Evolutionary conservation across 2,797 vertebrate species (phyloP).

Genomic region (Acipenser ruthenus): DNA sequence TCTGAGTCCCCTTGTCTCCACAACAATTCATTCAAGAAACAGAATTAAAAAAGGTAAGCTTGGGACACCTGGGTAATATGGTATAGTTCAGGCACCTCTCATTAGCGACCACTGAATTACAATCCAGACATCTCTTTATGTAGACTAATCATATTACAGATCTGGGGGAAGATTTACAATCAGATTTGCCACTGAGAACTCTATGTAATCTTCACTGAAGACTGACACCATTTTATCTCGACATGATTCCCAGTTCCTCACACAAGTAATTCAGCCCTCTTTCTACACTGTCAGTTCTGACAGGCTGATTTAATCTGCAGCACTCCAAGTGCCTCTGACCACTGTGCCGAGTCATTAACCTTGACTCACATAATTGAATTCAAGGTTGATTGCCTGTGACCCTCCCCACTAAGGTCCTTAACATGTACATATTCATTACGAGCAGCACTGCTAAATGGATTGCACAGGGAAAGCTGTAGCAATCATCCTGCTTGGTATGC

Average conservation of each 20-base stretch:
- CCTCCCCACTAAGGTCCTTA: conserved; percentile 79
- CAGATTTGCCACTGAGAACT: conserved; percentile 73
- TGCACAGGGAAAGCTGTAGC: conserved; percentile 92
- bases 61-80: conserved; percentile 48
- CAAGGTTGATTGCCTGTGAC: conserved; percentile 99
- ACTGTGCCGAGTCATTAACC: conserved; percentile 98
- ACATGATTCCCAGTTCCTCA: conserved; percentile 47
- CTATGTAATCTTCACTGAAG: conserved; percentile 68
- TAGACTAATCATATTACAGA: conserved; percentile 77
- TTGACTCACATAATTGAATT: conserved; percentile 99
- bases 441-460: conserved; percentile 82
- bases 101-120: conserved; percentile 81
- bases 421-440: conserved; percentile 99
- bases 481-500: conserved; percentile 77
- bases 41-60: conserved; percentile 37
- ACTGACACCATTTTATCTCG: conserved; percentile 75
- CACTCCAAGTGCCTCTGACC: conserved; percentile 87
- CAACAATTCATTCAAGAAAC: conserved; percentile 8
- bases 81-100: conserved; percentile 65
- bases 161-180: conserved; percentile 66
- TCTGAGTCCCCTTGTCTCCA: not conserved
- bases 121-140: conserved; percentile 77
- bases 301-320: conserved; percentile 87
- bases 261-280: conserved; percentile 50
- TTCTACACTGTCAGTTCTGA: conserved; percentile 79